Conservation (phyloP, 1,140 invertebrate species). For the Drosophila saltans region DNA sequence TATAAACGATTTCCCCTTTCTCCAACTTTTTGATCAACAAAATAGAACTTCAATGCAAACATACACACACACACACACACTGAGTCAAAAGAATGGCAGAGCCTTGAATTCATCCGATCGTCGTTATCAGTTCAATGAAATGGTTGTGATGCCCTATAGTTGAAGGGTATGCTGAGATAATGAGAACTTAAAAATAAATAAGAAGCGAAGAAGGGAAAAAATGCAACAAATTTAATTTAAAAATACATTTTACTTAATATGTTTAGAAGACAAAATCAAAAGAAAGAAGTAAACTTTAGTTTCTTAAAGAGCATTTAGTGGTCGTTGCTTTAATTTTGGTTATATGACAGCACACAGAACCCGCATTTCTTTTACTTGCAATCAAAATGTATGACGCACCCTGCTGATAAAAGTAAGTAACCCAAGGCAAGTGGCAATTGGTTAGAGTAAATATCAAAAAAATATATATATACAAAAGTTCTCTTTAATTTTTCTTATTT, state of each 20-base stretch:
- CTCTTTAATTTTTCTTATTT: conserved; percentile 8
- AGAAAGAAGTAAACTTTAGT: too few relatives aligned
- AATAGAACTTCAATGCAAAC: conserved; percentile 27
- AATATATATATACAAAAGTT: not conserved
- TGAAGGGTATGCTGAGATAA: not conserved
- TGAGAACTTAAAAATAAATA: too few relatives aligned
- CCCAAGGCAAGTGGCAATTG: conserved; percentile 28
- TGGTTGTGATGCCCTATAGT: conserved; percentile 19
- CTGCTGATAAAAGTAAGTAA: conserved; percentile 18
- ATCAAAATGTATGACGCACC: conserved; percentile 40
- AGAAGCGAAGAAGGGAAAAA: too few relatives aligned
- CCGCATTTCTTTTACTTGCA: conserved; percentile 46
- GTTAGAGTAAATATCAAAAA: conserved; percentile 32
- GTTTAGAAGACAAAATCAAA: too few relatives aligned
- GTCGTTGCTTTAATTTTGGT: not conserved
- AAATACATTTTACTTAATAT: too few relatives aligned
- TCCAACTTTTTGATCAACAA: conserved; percentile 26
- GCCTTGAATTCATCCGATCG: conserved; percentile 63
- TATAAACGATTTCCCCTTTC: conserved; percentile 2
- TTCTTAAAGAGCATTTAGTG: not conserved
- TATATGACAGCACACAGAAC: not conserved
- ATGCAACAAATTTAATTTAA: too few relatives aligned
- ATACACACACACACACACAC: conserved; percentile 5
- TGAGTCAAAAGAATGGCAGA: conserved; percentile 12
- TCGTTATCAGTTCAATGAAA: conserved; percentile 75